Percentiles rank a stretch among this genome's conserved stretches.
phyloP scores from a whole-genome alignment of 2,888 invertebrate species.

The Mimas tiliae region DNA sequence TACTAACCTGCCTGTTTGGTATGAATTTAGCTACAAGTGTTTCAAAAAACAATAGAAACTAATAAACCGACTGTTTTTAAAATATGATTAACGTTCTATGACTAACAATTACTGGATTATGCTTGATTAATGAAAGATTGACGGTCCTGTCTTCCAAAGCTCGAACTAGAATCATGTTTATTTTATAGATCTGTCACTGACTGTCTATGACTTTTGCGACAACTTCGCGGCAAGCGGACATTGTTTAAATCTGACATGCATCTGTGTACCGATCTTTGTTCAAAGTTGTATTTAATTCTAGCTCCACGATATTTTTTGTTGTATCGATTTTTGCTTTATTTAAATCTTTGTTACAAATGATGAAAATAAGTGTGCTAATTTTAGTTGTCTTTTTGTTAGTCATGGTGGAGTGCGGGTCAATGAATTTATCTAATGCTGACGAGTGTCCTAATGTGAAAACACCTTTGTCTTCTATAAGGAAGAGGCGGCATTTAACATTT shows the following conservation, averaged over 20 bases:
- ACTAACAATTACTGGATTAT: too few relatives aligned
- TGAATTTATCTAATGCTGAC: slow-evolving; percentile 40
- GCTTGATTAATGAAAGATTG: not conserved
- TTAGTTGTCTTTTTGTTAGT: slow-evolving; percentile 26
- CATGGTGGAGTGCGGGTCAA: slow-evolving; percentile 38
- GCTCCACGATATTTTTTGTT: not conserved
- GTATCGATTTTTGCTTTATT: not conserved
- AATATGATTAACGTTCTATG: too few relatives aligned
- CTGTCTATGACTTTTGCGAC: slow-evolving; percentile 1
- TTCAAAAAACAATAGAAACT: not conserved
- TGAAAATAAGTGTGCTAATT: not conserved
- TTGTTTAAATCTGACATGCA: not conserved
- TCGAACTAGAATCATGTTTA: not conserved
- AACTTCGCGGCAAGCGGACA: not conserved
- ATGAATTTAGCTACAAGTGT: not conserved
- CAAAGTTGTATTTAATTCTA: not conserved
- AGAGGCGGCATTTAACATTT: slow-evolving; percentile 67
- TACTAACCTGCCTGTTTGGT: not conserved
- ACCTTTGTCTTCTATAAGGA: slow-evolving; percentile 55
- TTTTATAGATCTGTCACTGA: not conserved
- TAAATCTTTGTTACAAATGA: not conserved
- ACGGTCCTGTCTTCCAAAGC: not conserved
- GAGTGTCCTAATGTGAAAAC: slow-evolving; percentile 69
- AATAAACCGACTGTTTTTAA: not conserved
- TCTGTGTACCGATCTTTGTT: not conserved